Percentiles rank a stretch among this genome's conserved stretches.
These are phyloP conservation scores for Formicarius rufipectus DNA, from an alignment of 2,113 vertebrate species.

Conservation along the genomic window DNA sequence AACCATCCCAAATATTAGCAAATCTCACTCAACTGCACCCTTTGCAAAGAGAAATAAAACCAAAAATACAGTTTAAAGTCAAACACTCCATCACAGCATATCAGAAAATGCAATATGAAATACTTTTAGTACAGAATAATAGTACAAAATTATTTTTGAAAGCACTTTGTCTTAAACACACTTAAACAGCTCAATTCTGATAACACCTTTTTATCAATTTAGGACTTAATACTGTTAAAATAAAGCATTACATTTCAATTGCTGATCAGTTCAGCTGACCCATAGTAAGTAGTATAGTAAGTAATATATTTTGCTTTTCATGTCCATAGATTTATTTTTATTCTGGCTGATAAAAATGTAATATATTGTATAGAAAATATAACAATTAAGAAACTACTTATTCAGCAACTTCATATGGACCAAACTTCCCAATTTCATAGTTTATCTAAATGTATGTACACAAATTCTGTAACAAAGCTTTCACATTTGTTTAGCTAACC, in stretches of 20 bases:
- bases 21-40: background rate
- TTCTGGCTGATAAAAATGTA: background rate
- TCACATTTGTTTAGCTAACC: background rate
- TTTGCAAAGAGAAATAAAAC: background rate
- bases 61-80: background rate
- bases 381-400: background rate
- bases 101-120: background rate
- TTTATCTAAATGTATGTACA: background rate
- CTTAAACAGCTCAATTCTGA: background rate
- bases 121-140: background rate
- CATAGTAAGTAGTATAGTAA: background rate
- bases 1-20: background rate
- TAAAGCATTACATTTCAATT: background rate
- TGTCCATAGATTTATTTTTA: background rate
- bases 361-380: background rate
- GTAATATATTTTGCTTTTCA: background rate
- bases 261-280: background rate
- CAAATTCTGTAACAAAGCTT: background rate
- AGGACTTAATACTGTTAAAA: background rate
- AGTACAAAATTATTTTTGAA: background rate
- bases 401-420: background rate
- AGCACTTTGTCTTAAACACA: background rate
- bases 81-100: background rate
- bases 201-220: background rate
- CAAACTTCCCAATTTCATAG: background rate